phyloP scores from a whole-genome alignment of 92 coral and sea anemone species.

The Galaxea fascicularis region DNA sequence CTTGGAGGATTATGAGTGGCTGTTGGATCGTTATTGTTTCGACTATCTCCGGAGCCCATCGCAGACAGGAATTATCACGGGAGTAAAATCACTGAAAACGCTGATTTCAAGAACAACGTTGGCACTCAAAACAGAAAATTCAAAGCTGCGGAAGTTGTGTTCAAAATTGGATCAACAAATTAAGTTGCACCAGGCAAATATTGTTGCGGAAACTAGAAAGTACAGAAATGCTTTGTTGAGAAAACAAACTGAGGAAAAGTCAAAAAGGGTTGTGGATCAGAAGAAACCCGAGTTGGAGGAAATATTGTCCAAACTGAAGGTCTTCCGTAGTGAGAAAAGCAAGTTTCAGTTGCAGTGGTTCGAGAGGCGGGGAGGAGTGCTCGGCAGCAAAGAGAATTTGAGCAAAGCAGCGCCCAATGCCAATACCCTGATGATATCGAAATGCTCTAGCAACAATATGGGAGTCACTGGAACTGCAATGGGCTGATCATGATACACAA shows the following conservation, averaged over 20 bases:
- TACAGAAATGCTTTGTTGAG: not conserved
- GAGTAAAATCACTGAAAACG: not conserved
- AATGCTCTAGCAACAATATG: no score
- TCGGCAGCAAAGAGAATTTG: no score
- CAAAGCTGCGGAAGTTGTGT: not conserved
- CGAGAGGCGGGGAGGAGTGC: not conserved
- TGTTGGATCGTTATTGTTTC: not conserved
- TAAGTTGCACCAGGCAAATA: not conserved
- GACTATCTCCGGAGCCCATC: no score
- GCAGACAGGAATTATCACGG: not conserved
- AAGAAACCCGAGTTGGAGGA: not conserved
- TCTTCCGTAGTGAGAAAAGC: not conserved
- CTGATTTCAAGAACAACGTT: not conserved
- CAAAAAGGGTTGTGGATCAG: not conserved
- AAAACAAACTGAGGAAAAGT: not conserved
- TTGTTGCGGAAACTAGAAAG: not conserved
- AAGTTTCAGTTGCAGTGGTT: not conserved
- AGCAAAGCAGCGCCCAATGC: no score
- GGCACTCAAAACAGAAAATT: not conserved
- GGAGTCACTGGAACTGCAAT: no score
- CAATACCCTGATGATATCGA: no score
- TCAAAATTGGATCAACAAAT: not conserved
- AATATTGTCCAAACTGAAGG: not conserved
- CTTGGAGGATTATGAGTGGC: not conserved
- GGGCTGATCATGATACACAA: no score